Conservation (phyloP, 2,113 vertebrate species). For the Leucosticte australis region DNA sequence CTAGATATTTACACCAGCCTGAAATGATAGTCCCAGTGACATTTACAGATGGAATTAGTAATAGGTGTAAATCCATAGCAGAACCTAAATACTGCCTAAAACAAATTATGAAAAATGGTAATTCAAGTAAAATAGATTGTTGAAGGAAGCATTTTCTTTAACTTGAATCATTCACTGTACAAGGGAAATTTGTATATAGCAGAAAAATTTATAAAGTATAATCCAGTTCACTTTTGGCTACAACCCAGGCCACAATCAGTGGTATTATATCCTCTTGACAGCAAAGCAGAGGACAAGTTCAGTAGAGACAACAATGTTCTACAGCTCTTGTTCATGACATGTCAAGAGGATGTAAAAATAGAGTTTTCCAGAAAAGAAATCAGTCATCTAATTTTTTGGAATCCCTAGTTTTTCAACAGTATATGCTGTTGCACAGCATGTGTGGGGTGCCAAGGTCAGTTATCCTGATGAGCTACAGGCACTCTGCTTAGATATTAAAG, state of each 20-base stretch:
- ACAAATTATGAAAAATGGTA: neutral
- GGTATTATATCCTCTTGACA: neutral
- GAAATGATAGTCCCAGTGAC: neutral
- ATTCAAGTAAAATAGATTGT: neutral
- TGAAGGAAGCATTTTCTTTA: neutral
- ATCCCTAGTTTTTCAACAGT: neutral
- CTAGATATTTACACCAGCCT: neutral
- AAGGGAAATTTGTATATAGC: neutral
- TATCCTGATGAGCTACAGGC: neutral
- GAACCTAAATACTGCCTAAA: neutral
- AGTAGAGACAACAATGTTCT: neutral
- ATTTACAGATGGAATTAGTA: neutral
- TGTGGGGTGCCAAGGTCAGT: neutral
- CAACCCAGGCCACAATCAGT: neutral
- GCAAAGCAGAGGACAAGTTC: neutral
- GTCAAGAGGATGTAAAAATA: neutral
- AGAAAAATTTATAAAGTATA: neutral
- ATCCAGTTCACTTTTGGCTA: neutral
- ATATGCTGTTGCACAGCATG: neutral
- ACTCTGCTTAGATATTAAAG: neutral
- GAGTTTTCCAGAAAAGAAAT: neutral
- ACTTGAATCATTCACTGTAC: neutral
- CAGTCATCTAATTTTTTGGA: neutral
- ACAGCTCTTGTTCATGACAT: neutral
- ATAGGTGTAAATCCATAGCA: neutral